Base-by-base conservation (phyloP, 2,888 invertebrate species). In the Drosophila macrospina region DNA sequence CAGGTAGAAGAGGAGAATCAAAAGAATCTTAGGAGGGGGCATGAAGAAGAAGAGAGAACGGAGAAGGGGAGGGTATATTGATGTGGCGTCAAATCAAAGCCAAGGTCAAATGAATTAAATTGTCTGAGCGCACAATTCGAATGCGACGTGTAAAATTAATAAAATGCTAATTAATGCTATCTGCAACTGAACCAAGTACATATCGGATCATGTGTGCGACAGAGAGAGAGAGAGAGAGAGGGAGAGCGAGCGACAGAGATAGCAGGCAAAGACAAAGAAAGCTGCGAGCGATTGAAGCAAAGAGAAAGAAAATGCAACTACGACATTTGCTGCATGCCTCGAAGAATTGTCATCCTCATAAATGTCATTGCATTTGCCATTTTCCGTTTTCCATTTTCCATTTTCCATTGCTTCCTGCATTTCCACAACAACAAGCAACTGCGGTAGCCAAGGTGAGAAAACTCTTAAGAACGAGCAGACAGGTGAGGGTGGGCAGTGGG, bases 61-160 rank as follows among this genome's bases (percentile, higher is more conserved):
- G 0, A 5, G 5, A 15, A n/a, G 8, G 37, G 8, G 15, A 1
- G 16, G 16, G n/a, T 6, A 24, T 24, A 10, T 36, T n/a, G 32
- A 51, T 15, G 36, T 61, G 39, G 32, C 34, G 32, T 50, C 63
- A 24, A 84, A 67, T 77, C 57, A 64, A 59, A 68, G 64, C 62
- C 67, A 87, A 87, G 81, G 81, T 50, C 78, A 59, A 52, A 41
- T 56, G 45, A 69, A 87, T 81, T 81, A 67, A 67, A 60, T 64
- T 61, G 51, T 63, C 60, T 76, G 80, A 83, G 64, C 80, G 80
- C 66, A 72, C 72, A 75, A 57, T 73, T 80, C 54, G 68, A 80
- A 67, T 68, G 67, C 74, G 81, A 55, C 74, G 74, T 74, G 81
- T 67, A 69, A 69, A 84, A 84, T 84, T 74, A 80, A 78, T 64